Evolutionary conservation across 2,888 invertebrate species (phyloP).

Genomic region (Hydraecia micacea): DNA sequence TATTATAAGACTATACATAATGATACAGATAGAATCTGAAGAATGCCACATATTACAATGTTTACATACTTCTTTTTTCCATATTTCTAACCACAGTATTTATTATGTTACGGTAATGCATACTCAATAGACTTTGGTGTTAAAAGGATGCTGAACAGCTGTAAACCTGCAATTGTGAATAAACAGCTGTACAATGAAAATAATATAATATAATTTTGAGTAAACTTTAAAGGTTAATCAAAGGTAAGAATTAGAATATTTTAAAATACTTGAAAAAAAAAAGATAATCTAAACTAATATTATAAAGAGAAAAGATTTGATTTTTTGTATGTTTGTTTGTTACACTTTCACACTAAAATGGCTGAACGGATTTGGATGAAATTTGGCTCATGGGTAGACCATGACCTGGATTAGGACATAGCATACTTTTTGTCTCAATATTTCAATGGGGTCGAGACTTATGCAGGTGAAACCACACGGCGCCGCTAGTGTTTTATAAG

Average conservation of each 20-base stretch:
- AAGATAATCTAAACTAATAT: neutral
- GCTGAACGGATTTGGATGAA: neutral
- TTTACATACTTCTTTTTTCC: neutral
- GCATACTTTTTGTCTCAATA: neutral
- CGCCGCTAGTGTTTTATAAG: neutral
- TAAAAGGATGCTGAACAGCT: constrained; percentile 6
- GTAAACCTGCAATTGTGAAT: neutral
- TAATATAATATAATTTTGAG: too few species aligned
- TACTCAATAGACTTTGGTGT: constrained; percentile 20
- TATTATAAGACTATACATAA: neutral
- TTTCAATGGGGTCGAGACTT: neutral
- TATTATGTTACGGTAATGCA: neutral
- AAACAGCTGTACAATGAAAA: constrained; percentile 21
- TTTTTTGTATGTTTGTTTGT: neutral
- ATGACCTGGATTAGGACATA: neutral
- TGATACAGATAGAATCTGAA: neutral
- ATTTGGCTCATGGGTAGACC: neutral
- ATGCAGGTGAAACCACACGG: neutral
- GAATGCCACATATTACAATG: neutral
- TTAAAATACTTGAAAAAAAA: neutral
- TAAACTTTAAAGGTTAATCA: constrained; percentile 1
- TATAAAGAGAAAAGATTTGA: neutral
- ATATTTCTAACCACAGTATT: neutral
- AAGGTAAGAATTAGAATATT: constrained; percentile 3
- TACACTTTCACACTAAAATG: neutral